Conservation (phyloP, 2,113 vertebrate species). For the Bos indicus region DNA sequence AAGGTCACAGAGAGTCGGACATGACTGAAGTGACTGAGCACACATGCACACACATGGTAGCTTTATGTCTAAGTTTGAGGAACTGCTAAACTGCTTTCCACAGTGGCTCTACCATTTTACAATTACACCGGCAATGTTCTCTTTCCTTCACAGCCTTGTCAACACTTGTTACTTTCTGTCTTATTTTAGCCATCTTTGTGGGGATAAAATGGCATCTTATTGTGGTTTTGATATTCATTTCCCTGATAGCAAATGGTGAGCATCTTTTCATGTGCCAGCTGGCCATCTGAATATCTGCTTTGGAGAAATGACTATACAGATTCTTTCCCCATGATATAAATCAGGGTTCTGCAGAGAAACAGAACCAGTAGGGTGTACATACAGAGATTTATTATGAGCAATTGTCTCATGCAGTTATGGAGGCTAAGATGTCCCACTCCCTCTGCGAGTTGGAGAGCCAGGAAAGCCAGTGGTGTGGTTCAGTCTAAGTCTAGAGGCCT, state of each 20-base stretch:
- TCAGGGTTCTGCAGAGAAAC: background rate
- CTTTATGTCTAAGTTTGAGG: background rate
- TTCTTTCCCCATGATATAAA: background rate
- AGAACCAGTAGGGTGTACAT: background rate
- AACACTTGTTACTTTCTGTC: background rate
- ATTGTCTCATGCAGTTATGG: background rate
- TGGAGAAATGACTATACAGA: background rate
- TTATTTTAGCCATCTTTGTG: background rate
- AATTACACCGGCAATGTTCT: background rate
- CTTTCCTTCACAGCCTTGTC: background rate
- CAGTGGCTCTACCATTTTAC: background rate
- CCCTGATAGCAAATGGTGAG: background rate
- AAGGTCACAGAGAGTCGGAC: accelerated
- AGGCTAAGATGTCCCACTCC: background rate
- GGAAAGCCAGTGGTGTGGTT: background rate
- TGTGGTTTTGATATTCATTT: background rate
- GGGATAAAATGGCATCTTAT: background rate
- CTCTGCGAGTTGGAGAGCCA: background rate
- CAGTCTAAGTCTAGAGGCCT: background rate
- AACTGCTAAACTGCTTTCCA: background rate
- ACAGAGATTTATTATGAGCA: background rate
- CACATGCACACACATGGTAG: accelerated
- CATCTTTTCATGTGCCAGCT: background rate
- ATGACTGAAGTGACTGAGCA: accelerated
- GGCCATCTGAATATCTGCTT: background rate